Conservation (phyloP, 1,140 invertebrate genomes). For the Musca vetustissima region DNA sequence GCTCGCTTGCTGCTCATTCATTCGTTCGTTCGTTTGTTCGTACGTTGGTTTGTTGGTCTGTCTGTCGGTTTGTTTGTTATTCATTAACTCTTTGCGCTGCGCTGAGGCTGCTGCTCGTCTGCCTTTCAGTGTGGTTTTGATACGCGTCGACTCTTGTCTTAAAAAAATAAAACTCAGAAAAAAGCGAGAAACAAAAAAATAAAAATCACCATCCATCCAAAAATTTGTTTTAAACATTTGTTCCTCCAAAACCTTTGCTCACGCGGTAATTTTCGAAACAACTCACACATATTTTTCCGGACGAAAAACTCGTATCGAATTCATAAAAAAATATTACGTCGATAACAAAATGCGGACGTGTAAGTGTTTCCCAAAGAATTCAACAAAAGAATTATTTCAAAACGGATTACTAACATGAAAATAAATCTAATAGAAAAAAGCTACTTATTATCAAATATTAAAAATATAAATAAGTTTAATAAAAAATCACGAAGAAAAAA, state of each 20-base stretch:
- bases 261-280: no score
- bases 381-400: neutral
- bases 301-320: neutral
- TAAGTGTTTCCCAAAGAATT: neutral
- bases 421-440: neutral
- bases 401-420: neutral
- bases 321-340: neutral
- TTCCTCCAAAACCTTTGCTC: no score
- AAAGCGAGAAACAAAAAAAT: constrained; percentile 1
- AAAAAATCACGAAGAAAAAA: neutral
- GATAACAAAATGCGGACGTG: constrained; percentile 42
- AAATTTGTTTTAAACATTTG: neutral
- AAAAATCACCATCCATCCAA: neutral
- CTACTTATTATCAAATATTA: neutral
- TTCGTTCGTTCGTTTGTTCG: no score
- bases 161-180: constrained; percentile 28
- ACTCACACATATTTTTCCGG: no score
- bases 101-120: constrained; percentile 21
- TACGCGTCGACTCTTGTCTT: constrained; percentile 22
- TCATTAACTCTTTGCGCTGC: constrained; percentile 50
- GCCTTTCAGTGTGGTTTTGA: constrained; percentile 20
- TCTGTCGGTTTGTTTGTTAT: constrained; percentile 36
- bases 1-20: no score
- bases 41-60: neutral
- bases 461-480: neutral